Percentiles rank a stretch among this genome's conserved stretches.
Evolutionary conservation across 2,113 vertebrate genomes (phyloP).

Genomic region (Mesocricetus auratus): DNA sequence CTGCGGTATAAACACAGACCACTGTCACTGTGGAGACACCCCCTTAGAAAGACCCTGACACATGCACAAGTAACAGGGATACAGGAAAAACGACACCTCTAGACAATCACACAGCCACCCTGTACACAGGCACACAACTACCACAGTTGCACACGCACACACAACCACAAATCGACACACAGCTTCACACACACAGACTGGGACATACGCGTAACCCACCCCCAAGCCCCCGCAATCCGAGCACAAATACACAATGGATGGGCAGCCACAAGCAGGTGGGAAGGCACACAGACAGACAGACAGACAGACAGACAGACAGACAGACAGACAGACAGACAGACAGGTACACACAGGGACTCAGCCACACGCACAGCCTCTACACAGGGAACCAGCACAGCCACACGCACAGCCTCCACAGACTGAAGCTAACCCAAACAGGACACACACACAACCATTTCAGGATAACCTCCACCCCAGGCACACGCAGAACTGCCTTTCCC

Average conservation of each 20-base stretch:
- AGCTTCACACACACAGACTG: not conserved
- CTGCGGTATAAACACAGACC: not conserved
- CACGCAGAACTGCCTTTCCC: not conserved
- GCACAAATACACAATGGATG: not conserved
- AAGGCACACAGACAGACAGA: not conserved
- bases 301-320: not conserved
- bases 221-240: not conserved
- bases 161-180: not conserved
- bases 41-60: conserved; percentile 38
- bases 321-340: not conserved
- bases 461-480: not conserved
- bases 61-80: not conserved
- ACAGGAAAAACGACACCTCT: conserved; percentile 4
- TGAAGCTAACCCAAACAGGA: not conserved
- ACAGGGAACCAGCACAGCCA: conserved; percentile 40
- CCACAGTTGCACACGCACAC: not conserved
- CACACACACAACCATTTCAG: not conserved
- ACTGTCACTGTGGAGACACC: not conserved
- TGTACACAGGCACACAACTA: not conserved
- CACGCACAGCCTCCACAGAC: not conserved
- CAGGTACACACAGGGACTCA: conserved; percentile 32
- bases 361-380: not conserved
- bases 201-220: not conserved
- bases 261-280: not conserved
- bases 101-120: not conserved